These are phyloP conservation scores for Poeciliopsis prolifica DNA, from an alignment of 2,113 vertebrate genomes.

Conservation along the genomic window DNA sequence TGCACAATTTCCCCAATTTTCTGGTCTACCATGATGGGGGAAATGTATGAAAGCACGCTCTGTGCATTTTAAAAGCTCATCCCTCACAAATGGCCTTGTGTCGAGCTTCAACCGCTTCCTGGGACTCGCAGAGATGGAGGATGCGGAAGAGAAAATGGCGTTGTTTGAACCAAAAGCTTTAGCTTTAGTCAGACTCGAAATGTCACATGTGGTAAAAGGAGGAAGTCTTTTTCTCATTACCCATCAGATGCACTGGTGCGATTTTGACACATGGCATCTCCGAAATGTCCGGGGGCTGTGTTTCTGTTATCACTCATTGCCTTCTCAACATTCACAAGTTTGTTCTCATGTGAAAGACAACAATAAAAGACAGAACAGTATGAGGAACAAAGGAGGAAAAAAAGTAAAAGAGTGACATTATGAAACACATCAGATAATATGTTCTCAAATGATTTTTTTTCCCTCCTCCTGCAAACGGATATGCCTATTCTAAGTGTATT, in stretches of 20 bases:
- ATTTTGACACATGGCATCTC: slow-evolving; percentile 21
- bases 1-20: slow-evolving; percentile 73
- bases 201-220: slow-evolving; percentile 15
- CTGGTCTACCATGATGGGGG: slow-evolving; percentile 63
- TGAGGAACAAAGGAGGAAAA: neutral
- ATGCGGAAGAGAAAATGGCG: slow-evolving; percentile 30
- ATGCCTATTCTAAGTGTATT: neutral
- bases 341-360: slow-evolving; percentile 6
- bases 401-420: slow-evolving; percentile 1
- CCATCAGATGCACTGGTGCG: neutral
- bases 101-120: slow-evolving; percentile 38
- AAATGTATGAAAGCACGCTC: slow-evolving; percentile 65
- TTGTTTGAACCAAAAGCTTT: slow-evolving; percentile 20
- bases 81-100: slow-evolving; percentile 73
- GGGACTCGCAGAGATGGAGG: slow-evolving; percentile 61
- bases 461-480: slow-evolving; percentile 1
- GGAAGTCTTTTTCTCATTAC: slow-evolving; percentile 6
- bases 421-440: slow-evolving; percentile 11
- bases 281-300: neutral
- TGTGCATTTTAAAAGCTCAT: slow-evolving; percentile 47
- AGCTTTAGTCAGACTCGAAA: slow-evolving; percentile 1
- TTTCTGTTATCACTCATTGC: slow-evolving; percentile 30
- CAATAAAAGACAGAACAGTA: neutral
- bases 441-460: neutral
- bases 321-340: slow-evolving; percentile 3